Evolutionary conservation across 2,113 vertebrate genomes (phyloP).

Genomic region (Chaenocephalus aceratus): DNA sequence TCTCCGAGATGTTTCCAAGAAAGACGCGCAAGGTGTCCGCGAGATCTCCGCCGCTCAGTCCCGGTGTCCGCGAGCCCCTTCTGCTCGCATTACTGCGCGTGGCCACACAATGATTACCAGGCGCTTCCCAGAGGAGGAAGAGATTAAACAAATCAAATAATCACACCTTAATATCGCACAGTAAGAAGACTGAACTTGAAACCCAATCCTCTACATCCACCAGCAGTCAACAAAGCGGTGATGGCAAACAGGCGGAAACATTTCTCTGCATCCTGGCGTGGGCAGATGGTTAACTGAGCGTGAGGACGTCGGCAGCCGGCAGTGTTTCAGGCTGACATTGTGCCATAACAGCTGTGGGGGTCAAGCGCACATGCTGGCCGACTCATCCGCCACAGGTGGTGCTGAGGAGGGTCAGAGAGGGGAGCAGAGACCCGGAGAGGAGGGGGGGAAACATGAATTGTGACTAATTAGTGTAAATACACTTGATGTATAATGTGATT

Average conservation of each 20-base stretch:
- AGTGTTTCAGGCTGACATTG: constrained; percentile 10
- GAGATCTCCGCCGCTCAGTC: constrained; percentile 61
- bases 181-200: constrained; percentile 53
- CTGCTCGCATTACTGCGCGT: constrained; percentile 65
- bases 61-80: constrained; percentile 57
- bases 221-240: constrained; percentile 20
- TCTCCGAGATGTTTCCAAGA: constrained; percentile 63
- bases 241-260: constrained; percentile 70
- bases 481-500: neutral
- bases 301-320: constrained; percentile 22
- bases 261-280: constrained; percentile 70
- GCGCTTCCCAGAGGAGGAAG: neutral
- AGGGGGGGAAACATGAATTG: neutral
- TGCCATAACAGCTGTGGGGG: constrained; percentile 17
- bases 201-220: constrained; percentile 27
- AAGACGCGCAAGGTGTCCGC: constrained; percentile 50
- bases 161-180: constrained; percentile 20
- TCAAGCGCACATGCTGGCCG: constrained; percentile 27
- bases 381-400: constrained; percentile 73
- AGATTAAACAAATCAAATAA: neutral
- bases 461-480: neutral
- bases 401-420: constrained; percentile 20
- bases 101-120: constrained; percentile 35
- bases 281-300: constrained; percentile 65
- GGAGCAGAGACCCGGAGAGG: neutral